phyloP scores from a whole-genome alignment of 2,113 vertebrate species.

The Alectura lathami region DNA sequence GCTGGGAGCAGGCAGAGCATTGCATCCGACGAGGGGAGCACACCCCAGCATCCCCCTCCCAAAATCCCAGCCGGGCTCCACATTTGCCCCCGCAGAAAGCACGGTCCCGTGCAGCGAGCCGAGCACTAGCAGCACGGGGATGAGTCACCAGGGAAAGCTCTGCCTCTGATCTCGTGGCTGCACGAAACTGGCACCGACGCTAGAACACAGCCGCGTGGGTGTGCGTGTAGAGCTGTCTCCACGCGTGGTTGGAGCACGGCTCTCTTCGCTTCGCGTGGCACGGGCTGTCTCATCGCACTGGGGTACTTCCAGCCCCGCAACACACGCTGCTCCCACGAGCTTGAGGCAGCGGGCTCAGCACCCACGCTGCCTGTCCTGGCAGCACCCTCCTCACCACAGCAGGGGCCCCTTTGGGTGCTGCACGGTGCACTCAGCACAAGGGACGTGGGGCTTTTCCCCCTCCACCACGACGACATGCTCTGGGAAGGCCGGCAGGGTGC shows the following conservation, averaged over 20 bases:
- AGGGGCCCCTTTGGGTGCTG: background rate
- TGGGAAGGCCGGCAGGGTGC: background rate
- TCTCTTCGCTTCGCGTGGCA: background rate
- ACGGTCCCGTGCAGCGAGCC: too few species aligned
- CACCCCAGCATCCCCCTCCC: background rate
- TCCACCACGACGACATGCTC: background rate
- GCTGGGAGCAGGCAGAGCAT: background rate
- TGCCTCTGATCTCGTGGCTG: background rate
- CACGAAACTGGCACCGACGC: fast-evolving
- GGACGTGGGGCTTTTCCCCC: background rate
- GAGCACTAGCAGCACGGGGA: background rate
- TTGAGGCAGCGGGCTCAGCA: fast-evolving
- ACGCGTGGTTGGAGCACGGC: too few species aligned
- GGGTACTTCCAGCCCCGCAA: background rate
- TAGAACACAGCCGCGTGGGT: fast-evolving
- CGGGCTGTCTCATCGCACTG: fast-evolving
- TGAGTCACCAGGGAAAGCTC: background rate
- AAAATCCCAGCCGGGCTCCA: background rate
- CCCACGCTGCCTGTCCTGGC: fast-evolving
- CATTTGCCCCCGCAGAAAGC: too few species aligned
- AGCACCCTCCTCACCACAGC: too few species aligned
- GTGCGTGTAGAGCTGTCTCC: fast-evolving
- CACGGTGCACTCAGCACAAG: background rate
- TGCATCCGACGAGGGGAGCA: background rate
- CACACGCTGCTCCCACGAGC: background rate